Evolutionary conservation across 2,113 vertebrate species (phyloP).

Genomic region (Trematomus loennbergii): DNA sequence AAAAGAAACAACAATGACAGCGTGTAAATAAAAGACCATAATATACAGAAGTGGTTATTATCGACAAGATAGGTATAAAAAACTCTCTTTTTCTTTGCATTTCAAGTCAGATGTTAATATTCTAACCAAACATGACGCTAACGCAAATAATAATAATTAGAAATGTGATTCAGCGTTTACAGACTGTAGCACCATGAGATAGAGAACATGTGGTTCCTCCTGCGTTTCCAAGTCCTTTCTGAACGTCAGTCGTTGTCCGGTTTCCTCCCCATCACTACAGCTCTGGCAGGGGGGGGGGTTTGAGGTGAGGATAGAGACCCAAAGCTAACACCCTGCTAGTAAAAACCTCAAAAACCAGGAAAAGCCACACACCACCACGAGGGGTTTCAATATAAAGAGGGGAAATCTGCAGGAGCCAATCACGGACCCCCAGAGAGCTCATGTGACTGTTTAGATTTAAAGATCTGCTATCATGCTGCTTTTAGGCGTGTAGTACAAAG

Average conservation of each 20-base stretch:
- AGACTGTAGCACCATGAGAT: slow-evolving; percentile 75
- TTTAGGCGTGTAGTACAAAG: neutral
- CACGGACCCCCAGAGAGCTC: slow-evolving; percentile 2
- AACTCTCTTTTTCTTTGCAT: neutral
- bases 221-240: slow-evolving; percentile 57
- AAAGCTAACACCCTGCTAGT: slow-evolving; percentile 67
- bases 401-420: slow-evolving; percentile 36
- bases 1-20: slow-evolving; percentile 36
- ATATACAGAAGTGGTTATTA: slow-evolving; percentile 49
- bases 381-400: neutral
- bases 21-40: slow-evolving; percentile 39
- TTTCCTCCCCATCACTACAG: slow-evolving; percentile 63
- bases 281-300: slow-evolving; percentile 49
- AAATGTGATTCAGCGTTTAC: slow-evolving; percentile 51
- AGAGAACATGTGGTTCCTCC: slow-evolving; percentile 22
- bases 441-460: neutral
- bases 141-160: neutral
- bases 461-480: neutral
- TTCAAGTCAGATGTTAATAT: slow-evolving; percentile 36
- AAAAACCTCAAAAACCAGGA: slow-evolving; percentile 46
- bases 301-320: slow-evolving; percentile 54
- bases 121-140: slow-evolving; percentile 1
- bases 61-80: slow-evolving; percentile 24
- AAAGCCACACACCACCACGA: slow-evolving; percentile 80
- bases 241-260: slow-evolving; percentile 46